Percentiles rank a stretch among this genome's conserved stretches.
Evolutionary conservation across 1,140 invertebrate species (phyloP).

Genomic region (Colletes gigas): DNA sequence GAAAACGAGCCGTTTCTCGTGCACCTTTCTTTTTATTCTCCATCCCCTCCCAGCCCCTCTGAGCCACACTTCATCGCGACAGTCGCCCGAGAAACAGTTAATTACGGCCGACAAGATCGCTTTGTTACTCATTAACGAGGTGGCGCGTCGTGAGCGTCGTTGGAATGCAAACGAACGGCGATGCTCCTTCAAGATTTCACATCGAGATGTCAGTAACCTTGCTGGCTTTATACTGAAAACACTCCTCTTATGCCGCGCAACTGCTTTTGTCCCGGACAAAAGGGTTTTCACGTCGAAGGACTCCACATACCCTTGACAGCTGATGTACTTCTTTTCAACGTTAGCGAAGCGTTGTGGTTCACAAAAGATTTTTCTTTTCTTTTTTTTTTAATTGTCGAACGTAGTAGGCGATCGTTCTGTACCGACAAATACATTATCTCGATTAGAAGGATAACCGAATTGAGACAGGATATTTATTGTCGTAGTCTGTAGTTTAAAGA

Average conservation of each 20-base stretch:
- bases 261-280: conserved; percentile 21
- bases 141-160: background rate
- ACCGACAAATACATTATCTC: too few species aligned
- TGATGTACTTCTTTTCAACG: conserved; percentile 30
- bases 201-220: conserved; percentile 8
- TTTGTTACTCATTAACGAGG: conserved; percentile 16
- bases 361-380: background rate
- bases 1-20: conserved; percentile 16
- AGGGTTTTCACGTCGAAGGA: conserved; percentile 17
- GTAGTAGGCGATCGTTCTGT: too few species aligned
- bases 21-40: background rate
- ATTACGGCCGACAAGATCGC: conserved; percentile 21
- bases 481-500: too few species aligned
- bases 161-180: conserved; percentile 6
- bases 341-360: background rate
- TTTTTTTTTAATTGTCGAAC: conserved; percentile 14
- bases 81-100: conserved; percentile 13
- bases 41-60: background rate
- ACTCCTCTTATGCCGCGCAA: conserved; percentile 3
- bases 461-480: too few species aligned
- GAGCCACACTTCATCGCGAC: background rate
- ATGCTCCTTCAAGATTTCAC: background rate
- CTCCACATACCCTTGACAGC: background rate
- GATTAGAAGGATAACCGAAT: too few species aligned
- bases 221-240: conserved; percentile 1